Percentiles rank a stretch among this genome's conserved stretches.
Conservation (phyloP, 2,797 vertebrate species). For the Loris lydekkerianus region DNA sequence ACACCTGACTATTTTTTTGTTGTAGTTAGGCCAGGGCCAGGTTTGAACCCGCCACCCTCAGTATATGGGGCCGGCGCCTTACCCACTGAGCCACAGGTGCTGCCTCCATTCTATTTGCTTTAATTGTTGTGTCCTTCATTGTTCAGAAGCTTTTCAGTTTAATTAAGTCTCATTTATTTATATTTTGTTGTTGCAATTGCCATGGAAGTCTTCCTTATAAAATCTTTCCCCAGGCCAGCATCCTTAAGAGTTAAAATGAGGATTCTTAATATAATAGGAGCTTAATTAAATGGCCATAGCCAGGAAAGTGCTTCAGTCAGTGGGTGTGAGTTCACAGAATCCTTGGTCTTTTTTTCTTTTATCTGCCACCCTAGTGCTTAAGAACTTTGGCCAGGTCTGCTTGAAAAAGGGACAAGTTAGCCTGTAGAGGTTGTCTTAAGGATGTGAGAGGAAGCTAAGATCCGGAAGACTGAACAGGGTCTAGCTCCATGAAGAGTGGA, state of each 20-base stretch:
- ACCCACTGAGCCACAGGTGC: too few relatives aligned
- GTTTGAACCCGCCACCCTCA: too few relatives aligned
- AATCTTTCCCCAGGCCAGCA: too few relatives aligned
- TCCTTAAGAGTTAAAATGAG: neutral
- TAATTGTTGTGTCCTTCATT: too few relatives aligned
- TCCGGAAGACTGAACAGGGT: neutral
- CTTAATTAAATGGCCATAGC: neutral
- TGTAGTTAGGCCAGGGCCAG: too few relatives aligned
- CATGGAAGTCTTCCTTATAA: too few relatives aligned
- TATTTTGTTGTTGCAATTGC: too few relatives aligned
- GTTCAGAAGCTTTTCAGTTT: too few relatives aligned
- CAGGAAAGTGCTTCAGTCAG: neutral
- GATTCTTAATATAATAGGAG: neutral
- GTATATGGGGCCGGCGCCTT: too few relatives aligned
- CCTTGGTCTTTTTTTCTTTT: neutral
- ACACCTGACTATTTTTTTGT: too few relatives aligned
- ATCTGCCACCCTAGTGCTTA: neutral
- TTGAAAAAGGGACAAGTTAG: neutral
- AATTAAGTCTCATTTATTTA: too few relatives aligned
- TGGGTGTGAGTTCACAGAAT: neutral
- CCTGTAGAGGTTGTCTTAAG: neutral
- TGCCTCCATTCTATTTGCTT: too few relatives aligned
- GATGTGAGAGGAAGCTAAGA: neutral
- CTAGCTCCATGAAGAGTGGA: neutral
- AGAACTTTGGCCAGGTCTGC: neutral